A percentile compares a stretch with the other conserved stretches of the same genome.
Evolutionary conservation across 2,888 invertebrate genomes (phyloP).

Genomic region (Toxonevra muliebris): DNA sequence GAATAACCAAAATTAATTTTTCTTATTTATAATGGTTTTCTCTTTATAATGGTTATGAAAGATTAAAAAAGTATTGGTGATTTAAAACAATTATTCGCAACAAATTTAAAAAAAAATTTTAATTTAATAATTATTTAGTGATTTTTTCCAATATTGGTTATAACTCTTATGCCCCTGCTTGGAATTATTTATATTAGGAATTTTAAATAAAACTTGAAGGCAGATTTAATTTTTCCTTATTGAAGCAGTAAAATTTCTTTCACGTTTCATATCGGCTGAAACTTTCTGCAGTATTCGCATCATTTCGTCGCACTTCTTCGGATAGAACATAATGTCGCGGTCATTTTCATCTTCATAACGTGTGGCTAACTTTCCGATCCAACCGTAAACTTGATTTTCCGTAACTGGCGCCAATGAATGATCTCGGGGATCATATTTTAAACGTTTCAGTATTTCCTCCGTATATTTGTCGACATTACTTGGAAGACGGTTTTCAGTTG

Average conservation of each 20-base stretch:
- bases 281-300: conserved; percentile 35
- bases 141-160: too few species aligned
- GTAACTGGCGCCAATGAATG: conserved; percentile 37
- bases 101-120: too few species aligned
- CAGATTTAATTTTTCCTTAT: not conserved
- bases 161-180: too few species aligned
- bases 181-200: not conserved
- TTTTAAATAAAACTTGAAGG: not conserved
- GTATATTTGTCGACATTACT: conserved; percentile 26
- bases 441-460: conserved; percentile 36
- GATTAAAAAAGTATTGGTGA: too few species aligned
- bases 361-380: conserved; percentile 35
- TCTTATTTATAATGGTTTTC: too few species aligned
- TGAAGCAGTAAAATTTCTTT: too few species aligned
- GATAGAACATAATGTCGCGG: conserved; percentile 32
- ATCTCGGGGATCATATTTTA: conserved; percentile 29
- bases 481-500: conserved; percentile 3
- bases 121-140: too few species aligned
- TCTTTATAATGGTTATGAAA: too few species aligned
- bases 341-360: conserved; percentile 35
- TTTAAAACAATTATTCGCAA: too few species aligned
- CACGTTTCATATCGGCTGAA: conserved; percentile 29
- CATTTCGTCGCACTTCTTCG: conserved; percentile 32
- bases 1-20: too few species aligned
- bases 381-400: conserved; percentile 44